Base-by-base conservation (phyloP, 2,797 vertebrate genomes). In the Orestias chungarensis region DNA sequence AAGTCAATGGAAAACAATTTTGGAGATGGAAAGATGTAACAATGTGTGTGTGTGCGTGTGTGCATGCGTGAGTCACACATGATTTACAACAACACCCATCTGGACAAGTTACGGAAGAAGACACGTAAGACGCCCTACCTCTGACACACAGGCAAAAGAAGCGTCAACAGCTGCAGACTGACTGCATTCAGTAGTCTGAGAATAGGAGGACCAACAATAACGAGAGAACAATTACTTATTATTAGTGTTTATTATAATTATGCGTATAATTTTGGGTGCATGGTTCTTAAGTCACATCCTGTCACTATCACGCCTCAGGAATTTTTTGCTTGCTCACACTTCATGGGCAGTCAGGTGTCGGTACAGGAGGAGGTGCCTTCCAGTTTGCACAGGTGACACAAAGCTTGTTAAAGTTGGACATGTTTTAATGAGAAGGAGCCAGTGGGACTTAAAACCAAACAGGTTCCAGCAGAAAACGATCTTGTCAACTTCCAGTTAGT, bases 81-180 rank as follows among this genome's bases (percentile, higher is more conserved):
- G 92, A 94, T 93, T 93, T 93, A 93, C 86, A 88, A 90, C 90
- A 91, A 89, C 84, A 88, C 70, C 73, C 88, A 82, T 80, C 27
- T 64, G 73, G 91, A 84, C 79, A 61, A 76, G 75, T 76, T 78
- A 74, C 77, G 86, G 79, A 73, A 82, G 52, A 61, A 85, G 79
- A 71, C 84, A 70, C 71, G 64, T 85, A 88, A 89, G 88, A 82
- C 20, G 52, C 70, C 83, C 86, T 74, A 74, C 88, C 86, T 87
- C 81, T 70, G 76, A 84, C 71, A 81, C 73, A 81, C 72, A 78
- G 82, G 86, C 77, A 33, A 57, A 89, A 73, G 80, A 80, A 61
- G 69, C 83, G 59, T 86, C 88, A 83, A 85, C 85, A 79, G 79
- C 76, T 79, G 75, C 74, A 81, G 71, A 84, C 81, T 84, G 85